Evolutionary conservation across 2,113 vertebrate genomes (phyloP).

Genomic region (Gavialis gangeticus): DNA sequence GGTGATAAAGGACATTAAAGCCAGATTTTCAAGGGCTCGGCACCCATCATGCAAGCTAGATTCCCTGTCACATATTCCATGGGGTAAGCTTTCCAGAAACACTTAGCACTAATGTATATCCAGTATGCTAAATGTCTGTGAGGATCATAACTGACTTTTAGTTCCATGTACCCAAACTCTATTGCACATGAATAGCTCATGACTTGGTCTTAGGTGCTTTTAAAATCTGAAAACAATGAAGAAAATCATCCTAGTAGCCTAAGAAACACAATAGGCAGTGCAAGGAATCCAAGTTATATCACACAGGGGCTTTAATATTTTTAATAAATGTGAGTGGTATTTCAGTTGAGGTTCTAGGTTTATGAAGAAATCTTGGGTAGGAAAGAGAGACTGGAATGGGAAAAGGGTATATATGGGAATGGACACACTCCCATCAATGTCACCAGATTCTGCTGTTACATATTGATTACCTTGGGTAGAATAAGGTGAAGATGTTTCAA

Average conservation of each 20-base stretch:
- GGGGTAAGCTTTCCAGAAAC: background rate
- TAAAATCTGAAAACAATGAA: background rate
- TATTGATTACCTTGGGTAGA: background rate
- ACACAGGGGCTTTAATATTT: background rate
- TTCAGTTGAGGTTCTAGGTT: background rate
- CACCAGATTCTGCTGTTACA: background rate
- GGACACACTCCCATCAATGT: background rate
- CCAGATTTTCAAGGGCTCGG: fast-evolving
- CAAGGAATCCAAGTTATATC: background rate
- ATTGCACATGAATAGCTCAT: background rate
- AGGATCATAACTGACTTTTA: background rate
- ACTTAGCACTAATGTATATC: background rate
- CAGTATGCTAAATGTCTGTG: background rate
- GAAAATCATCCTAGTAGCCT: background rate
- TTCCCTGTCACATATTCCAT: fast-evolving
- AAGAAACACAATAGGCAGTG: background rate
- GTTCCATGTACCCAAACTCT: background rate
- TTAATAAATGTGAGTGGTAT: background rate
- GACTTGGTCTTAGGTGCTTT: background rate
- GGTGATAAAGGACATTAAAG: constrained; percentile 19
- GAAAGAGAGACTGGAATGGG: background rate
- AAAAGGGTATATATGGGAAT: background rate
- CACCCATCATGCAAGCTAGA: fast-evolving
- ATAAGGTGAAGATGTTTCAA: background rate
- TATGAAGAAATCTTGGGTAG: background rate